Percentiles rank a stretch among this genome's conserved stretches.
Evolutionary conservation across 2,888 invertebrate genomes (phyloP).

Genomic region (Ectemnius lituratus): DNA sequence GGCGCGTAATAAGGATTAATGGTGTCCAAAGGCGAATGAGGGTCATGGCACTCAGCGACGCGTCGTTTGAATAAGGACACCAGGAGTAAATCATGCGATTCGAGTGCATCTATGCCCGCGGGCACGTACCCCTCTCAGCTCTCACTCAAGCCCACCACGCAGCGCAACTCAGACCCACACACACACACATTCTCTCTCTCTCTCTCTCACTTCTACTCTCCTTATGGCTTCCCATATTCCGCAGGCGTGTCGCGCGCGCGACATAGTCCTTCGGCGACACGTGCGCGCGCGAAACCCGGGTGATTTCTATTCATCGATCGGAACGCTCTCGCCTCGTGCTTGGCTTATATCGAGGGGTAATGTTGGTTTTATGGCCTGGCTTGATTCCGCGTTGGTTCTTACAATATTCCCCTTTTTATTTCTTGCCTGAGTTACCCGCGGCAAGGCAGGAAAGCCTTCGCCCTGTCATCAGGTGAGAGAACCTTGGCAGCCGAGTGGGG

Average conservation of each 20-base stretch:
- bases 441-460: conserved; percentile 13
- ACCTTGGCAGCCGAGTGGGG: neutral
- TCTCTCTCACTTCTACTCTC: neutral
- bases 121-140: conserved; percentile 42
- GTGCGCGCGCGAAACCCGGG: conserved; percentile 54
- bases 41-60: neutral
- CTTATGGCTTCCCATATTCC: conserved; percentile 58
- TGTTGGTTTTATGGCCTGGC: conserved; percentile 55
- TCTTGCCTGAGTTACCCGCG: neutral
- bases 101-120: conserved; percentile 36
- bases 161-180: neutral
- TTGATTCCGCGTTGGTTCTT: conserved; percentile 44
- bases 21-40: conserved; percentile 5
- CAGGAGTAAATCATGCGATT: conserved; percentile 49
- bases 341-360: conserved; percentile 54
- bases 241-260: conserved; percentile 55
- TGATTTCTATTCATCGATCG: conserved; percentile 66
- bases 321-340: conserved; percentile 48
- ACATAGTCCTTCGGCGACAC: conserved; percentile 49
- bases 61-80: conserved; percentile 29
- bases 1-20: neutral
- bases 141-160: conserved; percentile 32
- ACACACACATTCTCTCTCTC: no score
- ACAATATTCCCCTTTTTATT: conserved; percentile 52
- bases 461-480: neutral